Evolutionary conservation across 1,140 invertebrate genomes (phyloP).

Genomic region (Heliconius melpomene): DNA sequence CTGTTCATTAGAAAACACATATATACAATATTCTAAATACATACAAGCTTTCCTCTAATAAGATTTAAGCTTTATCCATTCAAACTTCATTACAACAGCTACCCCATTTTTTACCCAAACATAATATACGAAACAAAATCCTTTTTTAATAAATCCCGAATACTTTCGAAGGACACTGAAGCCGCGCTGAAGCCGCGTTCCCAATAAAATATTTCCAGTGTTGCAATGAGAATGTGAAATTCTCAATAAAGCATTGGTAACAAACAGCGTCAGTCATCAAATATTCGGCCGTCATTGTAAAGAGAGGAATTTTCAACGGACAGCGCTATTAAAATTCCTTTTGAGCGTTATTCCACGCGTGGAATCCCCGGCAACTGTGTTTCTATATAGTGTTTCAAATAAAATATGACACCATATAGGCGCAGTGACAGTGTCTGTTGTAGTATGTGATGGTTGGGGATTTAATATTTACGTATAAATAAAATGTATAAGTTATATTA

Average conservation of each 20-base stretch:
- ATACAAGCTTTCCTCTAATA: too few relatives aligned
- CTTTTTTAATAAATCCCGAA: background rate
- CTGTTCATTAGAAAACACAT: background rate
- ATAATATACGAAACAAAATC: background rate
- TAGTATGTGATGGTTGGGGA: background rate
- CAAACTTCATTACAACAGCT: background rate
- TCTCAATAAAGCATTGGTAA: conserved; percentile 19
- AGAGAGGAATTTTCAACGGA: conserved; percentile 35
- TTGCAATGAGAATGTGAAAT: conserved; percentile 19
- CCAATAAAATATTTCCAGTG: conserved; percentile 12
- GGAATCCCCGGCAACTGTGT: background rate
- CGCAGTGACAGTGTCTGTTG: background rate
- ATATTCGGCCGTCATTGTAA: conserved; percentile 30
- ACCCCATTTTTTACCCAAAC: background rate
- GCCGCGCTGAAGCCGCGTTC: background rate
- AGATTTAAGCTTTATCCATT: too few relatives aligned
- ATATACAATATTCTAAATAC: background rate
- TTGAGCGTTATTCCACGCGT: conserved; percentile 22
- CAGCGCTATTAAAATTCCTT: conserved; percentile 41
- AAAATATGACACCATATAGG: background rate
- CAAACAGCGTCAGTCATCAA: conserved; percentile 5
- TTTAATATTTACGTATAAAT: background rate
- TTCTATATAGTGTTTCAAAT: conserved; percentile 2
- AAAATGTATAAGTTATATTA: too few relatives aligned
- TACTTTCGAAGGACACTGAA: background rate